Percentiles rank a stretch among this genome's conserved stretches.
phyloP scores from a whole-genome alignment of 2,113 vertebrate species.

The Equus quagga region DNA sequence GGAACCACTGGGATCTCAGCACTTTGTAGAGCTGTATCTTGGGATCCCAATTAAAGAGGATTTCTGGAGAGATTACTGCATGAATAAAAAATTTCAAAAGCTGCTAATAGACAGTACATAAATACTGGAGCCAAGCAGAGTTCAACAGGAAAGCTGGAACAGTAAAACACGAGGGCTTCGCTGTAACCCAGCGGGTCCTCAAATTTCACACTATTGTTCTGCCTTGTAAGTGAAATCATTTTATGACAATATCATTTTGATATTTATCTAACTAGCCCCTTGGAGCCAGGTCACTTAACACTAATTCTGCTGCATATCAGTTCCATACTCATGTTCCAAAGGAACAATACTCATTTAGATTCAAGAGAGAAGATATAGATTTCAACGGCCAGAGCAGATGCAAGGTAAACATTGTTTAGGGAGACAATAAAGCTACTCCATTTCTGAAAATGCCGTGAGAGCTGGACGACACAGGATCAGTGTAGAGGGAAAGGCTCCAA shows the following conservation, averaged over 20 bases:
- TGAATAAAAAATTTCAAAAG: constrained; percentile 43
- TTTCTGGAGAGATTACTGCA: constrained; percentile 45
- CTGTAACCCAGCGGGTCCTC: constrained; percentile 44
- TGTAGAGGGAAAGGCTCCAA: neutral
- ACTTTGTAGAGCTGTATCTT: constrained; percentile 17
- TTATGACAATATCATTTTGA: constrained; percentile 35
- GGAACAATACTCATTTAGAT: neutral
- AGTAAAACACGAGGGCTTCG: constrained; percentile 48
- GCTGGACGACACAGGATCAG: neutral
- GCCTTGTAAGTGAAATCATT: neutral
- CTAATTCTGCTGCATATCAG: neutral
- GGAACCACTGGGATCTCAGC: neutral
- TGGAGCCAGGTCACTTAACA: constrained; percentile 42
- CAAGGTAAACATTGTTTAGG: neutral
- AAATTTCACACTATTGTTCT: neutral
- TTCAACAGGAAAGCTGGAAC: neutral
- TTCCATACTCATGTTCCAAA: neutral
- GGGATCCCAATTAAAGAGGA: constrained; percentile 53
- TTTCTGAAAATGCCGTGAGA: neutral
- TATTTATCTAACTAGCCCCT: constrained; percentile 52
- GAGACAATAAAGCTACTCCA: neutral
- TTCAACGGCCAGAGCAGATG: neutral
- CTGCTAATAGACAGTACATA: neutral
- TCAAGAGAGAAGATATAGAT: neutral
- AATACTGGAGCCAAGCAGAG: constrained; percentile 55